A percentile compares a stretch with the other conserved stretches of the same genome.
Conservation (phyloP, 2,113 vertebrate genomes). For the Donacobius atricapilla region DNA sequence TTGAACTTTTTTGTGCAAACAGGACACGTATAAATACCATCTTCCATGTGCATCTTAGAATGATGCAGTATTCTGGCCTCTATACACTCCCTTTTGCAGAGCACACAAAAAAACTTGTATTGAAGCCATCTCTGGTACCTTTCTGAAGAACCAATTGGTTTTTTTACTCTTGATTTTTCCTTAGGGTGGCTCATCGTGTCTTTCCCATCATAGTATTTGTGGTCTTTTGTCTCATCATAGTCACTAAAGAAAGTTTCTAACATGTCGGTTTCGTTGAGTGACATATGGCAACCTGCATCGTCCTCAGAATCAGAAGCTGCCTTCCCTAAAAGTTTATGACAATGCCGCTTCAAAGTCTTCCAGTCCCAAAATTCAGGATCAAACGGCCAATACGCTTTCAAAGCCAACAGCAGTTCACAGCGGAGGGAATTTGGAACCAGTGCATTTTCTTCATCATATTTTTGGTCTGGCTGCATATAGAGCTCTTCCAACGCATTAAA, state of each 20-base stretch:
- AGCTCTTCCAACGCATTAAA: constrained; percentile 87
- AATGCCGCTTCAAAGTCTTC: constrained; percentile 94
- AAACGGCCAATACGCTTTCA: constrained; percentile 96
- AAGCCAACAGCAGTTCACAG: constrained; percentile 90
- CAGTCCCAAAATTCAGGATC: constrained; percentile 99
- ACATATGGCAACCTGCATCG: constrained; percentile 74
- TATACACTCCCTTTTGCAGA: constrained; percentile 88
- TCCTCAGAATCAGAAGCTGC: constrained; percentile 83
- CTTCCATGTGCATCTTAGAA: constrained; percentile 89
- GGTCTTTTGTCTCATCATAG: constrained; percentile 72
- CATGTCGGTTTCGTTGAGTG: constrained; percentile 74
- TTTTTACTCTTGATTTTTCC: constrained; percentile 75
- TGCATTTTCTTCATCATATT: constrained; percentile 88
- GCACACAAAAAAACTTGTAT: constrained; percentile 86
- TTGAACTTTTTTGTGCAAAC: constrained; percentile 88
- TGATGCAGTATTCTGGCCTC: constrained; percentile 89
- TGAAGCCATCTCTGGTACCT: constrained; percentile 83
- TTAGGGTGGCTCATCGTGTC: constrained; percentile 64
- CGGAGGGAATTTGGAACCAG: constrained; percentile 93
- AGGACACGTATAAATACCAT: constrained; percentile 85
- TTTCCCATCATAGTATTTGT: constrained; percentile 61
- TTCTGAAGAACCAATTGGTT: constrained; percentile 76
- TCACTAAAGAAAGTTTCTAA: constrained; percentile 75
- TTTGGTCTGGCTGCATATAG: constrained; percentile 91
- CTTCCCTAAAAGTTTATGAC: constrained; percentile 85